These are phyloP conservation scores for Coregonus suidteri DNA, from an alignment of 2,797 vertebrate species.

Conservation along the genomic window DNA sequence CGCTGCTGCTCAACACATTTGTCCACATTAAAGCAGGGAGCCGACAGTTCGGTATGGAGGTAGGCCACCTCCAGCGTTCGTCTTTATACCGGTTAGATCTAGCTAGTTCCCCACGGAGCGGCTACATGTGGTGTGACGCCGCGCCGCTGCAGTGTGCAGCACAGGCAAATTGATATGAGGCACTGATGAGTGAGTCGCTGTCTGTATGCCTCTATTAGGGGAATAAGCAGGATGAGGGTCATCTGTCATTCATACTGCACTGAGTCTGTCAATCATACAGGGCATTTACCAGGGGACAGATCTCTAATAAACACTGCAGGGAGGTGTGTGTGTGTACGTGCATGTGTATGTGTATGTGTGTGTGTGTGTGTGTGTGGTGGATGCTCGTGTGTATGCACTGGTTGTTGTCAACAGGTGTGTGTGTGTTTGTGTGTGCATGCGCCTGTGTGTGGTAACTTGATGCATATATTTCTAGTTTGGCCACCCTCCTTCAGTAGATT, in stretches of 20 bases:
- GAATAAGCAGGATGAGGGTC: slow-evolving; percentile 18
- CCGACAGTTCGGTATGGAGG: not conserved
- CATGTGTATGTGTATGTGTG: not conserved
- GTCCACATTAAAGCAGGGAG: not conserved
- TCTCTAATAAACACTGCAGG: not conserved
- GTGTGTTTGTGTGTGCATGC: no score
- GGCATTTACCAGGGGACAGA: not conserved
- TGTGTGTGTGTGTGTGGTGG: not conserved
- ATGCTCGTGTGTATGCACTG: no score
- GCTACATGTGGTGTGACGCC: not conserved
- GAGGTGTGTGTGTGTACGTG: not conserved
- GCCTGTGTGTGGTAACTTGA: no score
- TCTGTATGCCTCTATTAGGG: slow-evolving; percentile 6
- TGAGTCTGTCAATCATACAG: slow-evolving; percentile 3
- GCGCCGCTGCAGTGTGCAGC: not conserved
- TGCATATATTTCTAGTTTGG: no score
- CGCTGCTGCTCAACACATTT: not conserved
- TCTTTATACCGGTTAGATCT: not conserved
- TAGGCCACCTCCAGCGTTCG: not conserved
- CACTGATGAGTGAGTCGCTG: not conserved
- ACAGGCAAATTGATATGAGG: not conserved
- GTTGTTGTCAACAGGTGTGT: no score
- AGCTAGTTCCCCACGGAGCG: not conserved
- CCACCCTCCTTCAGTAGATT: not conserved
- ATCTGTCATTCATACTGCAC: slow-evolving; percentile 7